Percentiles rank a stretch among this genome's conserved stretches.
Evolutionary conservation across 1,140 invertebrate species (phyloP).

Genomic region (Mycetomoellerius zeteki): DNA sequence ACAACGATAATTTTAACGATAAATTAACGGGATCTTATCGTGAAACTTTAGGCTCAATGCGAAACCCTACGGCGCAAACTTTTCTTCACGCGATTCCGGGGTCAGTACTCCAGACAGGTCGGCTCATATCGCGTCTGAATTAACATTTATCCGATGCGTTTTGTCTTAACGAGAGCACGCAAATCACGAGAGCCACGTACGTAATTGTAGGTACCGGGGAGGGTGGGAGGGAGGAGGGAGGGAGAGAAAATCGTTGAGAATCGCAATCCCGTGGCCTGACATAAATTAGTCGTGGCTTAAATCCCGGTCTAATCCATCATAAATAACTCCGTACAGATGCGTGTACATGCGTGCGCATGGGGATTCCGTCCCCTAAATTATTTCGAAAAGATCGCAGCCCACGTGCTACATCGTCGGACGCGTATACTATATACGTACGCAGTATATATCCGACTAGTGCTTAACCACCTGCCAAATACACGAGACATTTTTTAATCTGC

Average conservation of each 20-base stretch:
- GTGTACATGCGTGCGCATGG: conserved; percentile 77
- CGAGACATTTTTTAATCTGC: conserved; percentile 68
- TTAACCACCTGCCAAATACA: conserved; percentile 75
- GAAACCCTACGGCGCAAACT: conserved; percentile 22
- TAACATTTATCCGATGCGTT: conserved; percentile 48
- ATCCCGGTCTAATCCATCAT: conserved; percentile 85
- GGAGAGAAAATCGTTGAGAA: conserved; percentile 75
- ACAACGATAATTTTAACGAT: conserved; percentile 19
- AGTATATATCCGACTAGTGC: conserved; percentile 58
- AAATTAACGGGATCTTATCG: conserved; percentile 27
- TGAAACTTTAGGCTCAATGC: conserved; percentile 5
- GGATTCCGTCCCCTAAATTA: conserved; percentile 85
- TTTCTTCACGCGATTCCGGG: conserved; percentile 45
- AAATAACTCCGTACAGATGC: conserved; percentile 85
- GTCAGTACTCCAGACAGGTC: conserved; percentile 7
- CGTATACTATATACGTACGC: conserved; percentile 12
- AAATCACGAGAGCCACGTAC: conserved; percentile 28
- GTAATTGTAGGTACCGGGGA: background rate
- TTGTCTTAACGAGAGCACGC: conserved; percentile 50
- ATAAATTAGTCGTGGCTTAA: conserved; percentile 85
- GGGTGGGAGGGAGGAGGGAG: background rate
- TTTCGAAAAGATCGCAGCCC: conserved; percentile 84
- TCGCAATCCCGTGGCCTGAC: conserved; percentile 78
- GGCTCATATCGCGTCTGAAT: conserved; percentile 24
- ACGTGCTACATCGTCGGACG: conserved; percentile 68